Evolutionary conservation across 2,888 invertebrate genomes (phyloP).

Genomic region (Drosophila kuntzei): DNA sequence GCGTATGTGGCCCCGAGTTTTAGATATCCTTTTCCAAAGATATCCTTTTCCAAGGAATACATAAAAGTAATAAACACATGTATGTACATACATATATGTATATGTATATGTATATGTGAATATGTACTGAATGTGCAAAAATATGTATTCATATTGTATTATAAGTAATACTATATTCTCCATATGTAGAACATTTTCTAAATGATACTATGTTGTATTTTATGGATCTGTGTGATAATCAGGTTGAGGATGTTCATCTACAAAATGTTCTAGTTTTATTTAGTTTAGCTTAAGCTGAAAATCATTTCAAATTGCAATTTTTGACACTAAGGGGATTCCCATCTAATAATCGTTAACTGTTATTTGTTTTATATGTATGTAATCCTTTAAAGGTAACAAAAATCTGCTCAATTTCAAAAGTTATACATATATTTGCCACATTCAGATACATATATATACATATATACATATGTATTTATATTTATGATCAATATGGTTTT

Average conservation of each 20-base stretch:
- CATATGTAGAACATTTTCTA: conserved; percentile 12
- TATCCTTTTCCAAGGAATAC: conserved; percentile 15
- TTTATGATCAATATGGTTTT: conserved; percentile 16
- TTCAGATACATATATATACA: conserved; percentile 13
- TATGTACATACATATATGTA: conserved; percentile 12
- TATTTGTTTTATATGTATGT: neutral
- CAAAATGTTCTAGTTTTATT: neutral
- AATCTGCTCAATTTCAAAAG: conserved; percentile 11
- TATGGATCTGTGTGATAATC: conserved; percentile 42
- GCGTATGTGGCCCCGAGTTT: conserved; percentile 23
- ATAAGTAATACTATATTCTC: neutral
- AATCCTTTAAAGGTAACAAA: neutral
- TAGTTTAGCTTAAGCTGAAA: conserved; percentile 10
- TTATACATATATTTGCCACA: neutral
- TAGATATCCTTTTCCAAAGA: conserved; percentile 30
- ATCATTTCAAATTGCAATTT: conserved; percentile 9
- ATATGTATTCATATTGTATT: conserved; percentile 6
- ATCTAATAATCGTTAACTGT: conserved; percentile 4
- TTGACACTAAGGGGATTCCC: neutral
- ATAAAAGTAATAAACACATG: neutral
- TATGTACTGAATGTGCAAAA: conserved; percentile 7
- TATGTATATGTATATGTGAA: conserved; percentile 7
- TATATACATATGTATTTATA: neutral
- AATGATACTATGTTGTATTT: conserved; percentile 2
- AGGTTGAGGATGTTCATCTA: conserved; percentile 10